Evolutionary conservation across 2,113 vertebrate genomes (phyloP), one percentile per base, ranked within the genome.

Genomic region (Larimichthys polyactis): DNA sequence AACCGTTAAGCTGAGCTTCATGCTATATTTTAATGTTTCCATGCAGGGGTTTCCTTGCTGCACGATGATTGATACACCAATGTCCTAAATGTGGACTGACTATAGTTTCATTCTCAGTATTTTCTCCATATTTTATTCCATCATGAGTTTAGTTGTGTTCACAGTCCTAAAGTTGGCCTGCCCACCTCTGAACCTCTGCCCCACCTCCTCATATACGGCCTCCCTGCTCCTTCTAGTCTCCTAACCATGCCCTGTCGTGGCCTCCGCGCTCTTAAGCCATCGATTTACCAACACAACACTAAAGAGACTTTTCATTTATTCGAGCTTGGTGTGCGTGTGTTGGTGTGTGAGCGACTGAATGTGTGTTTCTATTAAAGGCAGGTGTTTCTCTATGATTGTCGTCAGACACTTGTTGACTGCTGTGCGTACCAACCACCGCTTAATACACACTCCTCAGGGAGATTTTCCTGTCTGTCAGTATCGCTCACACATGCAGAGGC

Each of bases 181-280:
- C 46, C 22, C 29, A 64, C 43, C 16, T 49, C 44, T 60, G 12
- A 66, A 59, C 46, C 54, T 4, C 49, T 32, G 9, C 44, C 40
- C 24, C 49, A 17, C 46, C 11, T 55, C n/a, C 65, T 82, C 65
- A 48, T 49, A 48, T 9, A 68, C 44, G 63, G 44, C 73, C 44
- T 68, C 36, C 60, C 75, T 29, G n/a, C 67, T 49, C 27, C 20
- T 10, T 44, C 51, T 74, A 17, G 78, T 83, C 71, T 89, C 43
- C 63, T 19, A 3, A 11, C 62, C 14, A 3, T 67, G 71, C 48
- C 71, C 71, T 15, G 32, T 44, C 19, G 7, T 54, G 75, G 65
- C 54, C 70, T 75, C 66, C 71, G 59, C 46, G 36, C 49, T 63
- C 66, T 49, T 67, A 72, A 68, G 71, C 76, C 67, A 62, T 24